Percentiles rank a stretch among this genome's conserved stretches.
These are phyloP conservation scores for Tipula lateralis DNA, from an alignment of 2,888 invertebrate genomes.

Conservation along the genomic window DNA sequence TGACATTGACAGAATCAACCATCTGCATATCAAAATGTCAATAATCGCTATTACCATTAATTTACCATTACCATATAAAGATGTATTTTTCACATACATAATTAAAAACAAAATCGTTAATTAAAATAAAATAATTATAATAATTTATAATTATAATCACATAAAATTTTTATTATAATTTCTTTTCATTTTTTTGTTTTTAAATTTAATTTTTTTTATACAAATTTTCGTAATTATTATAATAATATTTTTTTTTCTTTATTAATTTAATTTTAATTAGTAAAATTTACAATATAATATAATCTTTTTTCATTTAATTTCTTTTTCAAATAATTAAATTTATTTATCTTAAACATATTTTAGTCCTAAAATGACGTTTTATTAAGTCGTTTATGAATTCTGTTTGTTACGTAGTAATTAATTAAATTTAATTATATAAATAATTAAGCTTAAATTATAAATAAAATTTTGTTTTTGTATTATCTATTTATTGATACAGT, in stretches of 20 bases:
- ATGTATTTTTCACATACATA: neutral
- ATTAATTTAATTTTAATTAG: neutral
- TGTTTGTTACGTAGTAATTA: neutral
- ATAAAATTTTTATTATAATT: neutral
- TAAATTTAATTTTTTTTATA: conserved; percentile 4
- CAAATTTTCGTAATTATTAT: conserved; percentile 4
- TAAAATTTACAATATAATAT: neutral
- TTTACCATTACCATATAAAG: too few relatives aligned
- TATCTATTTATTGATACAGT: neutral
- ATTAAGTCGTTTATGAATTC: neutral
- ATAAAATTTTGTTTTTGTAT: neutral
- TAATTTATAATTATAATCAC: conserved; percentile 24
- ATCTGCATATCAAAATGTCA: too few relatives aligned
- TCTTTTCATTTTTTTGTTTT: neutral
- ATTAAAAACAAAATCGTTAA: neutral
- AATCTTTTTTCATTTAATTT: neutral
- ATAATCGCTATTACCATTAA: too few relatives aligned
- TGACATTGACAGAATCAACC: too few relatives aligned
- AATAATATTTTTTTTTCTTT: neutral
- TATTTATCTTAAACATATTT: neutral
- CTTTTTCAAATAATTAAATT: neutral
- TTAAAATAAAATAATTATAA: conserved; percentile 24
- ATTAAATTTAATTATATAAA: neutral
- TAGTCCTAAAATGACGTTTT: neutral
- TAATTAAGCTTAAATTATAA: neutral